Conservation (phyloP, 2,888 invertebrate genomes). For the Tachina fera region DNA sequence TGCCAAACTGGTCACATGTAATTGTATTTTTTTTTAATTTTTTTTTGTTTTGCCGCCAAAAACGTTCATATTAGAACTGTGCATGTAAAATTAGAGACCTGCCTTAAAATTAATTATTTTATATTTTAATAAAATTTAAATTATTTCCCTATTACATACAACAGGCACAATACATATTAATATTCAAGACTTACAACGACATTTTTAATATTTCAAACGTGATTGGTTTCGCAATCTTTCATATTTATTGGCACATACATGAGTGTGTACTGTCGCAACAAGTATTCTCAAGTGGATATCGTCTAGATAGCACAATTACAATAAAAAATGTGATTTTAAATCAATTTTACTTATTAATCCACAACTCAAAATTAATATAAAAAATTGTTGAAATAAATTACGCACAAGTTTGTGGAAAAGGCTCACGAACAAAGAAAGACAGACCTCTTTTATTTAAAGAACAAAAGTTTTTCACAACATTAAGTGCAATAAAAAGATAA, state of each 20-base stretch:
- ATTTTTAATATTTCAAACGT: conserved; percentile 42
- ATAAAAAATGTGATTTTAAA: conserved; percentile 51
- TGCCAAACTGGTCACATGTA: no score
- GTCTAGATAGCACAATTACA: conserved; percentile 51
- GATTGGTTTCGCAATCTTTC: conserved; percentile 42
- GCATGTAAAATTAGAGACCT: no score
- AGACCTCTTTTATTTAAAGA: background rate
- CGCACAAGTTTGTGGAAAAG: background rate
- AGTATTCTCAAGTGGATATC: conserved; percentile 49
- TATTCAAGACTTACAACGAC: conserved; percentile 28
- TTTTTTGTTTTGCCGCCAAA: background rate
- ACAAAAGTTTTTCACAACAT: background rate
- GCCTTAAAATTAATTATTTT: conserved; percentile 11
- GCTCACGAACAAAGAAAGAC: conserved; percentile 26
- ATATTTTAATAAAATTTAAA: conserved; percentile 16
- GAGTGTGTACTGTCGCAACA: conserved; percentile 38
- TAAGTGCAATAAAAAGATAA: background rate
- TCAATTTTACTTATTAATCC: conserved; percentile 15
- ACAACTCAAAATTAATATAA: conserved; percentile 23
- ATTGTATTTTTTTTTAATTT: background rate
- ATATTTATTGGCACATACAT: conserved; percentile 48
- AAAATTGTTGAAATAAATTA: conserved; percentile 1
- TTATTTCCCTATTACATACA: conserved; percentile 22
- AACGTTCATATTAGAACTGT: no score
- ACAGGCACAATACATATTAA: conserved; percentile 10